phyloP scores from a whole-genome alignment of 2,113 vertebrate species.

The Uropsilus gracilis region DNA sequence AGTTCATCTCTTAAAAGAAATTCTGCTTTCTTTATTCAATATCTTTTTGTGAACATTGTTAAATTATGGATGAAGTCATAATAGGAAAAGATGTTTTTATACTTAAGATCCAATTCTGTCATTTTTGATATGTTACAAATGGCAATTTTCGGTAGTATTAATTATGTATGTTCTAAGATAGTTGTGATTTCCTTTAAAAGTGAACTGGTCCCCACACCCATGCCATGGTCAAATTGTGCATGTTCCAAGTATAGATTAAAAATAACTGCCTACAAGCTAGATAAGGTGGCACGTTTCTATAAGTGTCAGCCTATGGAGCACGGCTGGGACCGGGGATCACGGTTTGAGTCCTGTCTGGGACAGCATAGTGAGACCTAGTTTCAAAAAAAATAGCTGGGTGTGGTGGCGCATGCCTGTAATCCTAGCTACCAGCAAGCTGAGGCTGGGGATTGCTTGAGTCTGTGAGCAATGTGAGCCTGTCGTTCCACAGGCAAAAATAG shows the following conservation, averaged over 20 bases:
- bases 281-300: too few species aligned
- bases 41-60: constrained; percentile 10
- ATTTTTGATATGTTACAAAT: constrained; percentile 30
- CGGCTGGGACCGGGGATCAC: too few species aligned
- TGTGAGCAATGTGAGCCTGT: too few species aligned
- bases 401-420: too few species aligned
- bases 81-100: constrained; percentile 2
- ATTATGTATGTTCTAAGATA: not conserved
- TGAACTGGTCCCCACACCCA: not conserved
- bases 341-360: too few species aligned
- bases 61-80: not conserved
- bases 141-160: not conserved
- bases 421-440: too few species aligned
- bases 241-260: constrained; percentile 20
- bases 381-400: too few species aligned
- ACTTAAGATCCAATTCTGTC: not conserved
- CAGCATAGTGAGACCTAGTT: too few species aligned
- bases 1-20: constrained; percentile 3
- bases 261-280: not conserved
- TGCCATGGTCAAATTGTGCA: not conserved
- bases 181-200: not conserved
- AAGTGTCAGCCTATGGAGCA: too few species aligned
- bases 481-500: too few species aligned
- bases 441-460: too few species aligned
- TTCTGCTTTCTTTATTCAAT: constrained; percentile 14